Evolutionary conservation across 2,113 vertebrate genomes (phyloP), one percentile per base, ranked within the genome.

Genomic region (Edolisoma coerulescens): DNA sequence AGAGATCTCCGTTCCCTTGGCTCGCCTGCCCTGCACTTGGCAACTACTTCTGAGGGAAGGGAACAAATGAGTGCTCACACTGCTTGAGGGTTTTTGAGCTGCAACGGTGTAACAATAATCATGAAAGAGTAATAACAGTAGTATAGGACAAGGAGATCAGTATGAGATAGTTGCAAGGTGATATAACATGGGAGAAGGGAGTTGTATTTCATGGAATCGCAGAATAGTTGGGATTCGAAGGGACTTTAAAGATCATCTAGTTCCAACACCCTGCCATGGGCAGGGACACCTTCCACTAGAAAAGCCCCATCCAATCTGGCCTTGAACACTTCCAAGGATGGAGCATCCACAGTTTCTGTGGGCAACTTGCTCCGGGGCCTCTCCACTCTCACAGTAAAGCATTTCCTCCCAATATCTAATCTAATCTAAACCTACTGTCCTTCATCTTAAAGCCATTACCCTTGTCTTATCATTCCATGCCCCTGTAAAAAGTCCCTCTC

Each of bases 161-260:
- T 26, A 3, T 2, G 26, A 77, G 13, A 9, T 1, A 32, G 19
- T 24, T 20, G 52, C 37, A 47, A 45, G 23, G 24, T 57, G 54
- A 57, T 32, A 9, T 1, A 59, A 41, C 7, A 7, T 0, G 0
- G 52, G 23, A 68, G 47, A 53, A 10, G 8, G 17, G 15, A 1
- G 9, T 24, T 69, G 41, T 42, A 7, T 33, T 77, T 70, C 5
- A 23, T 20, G 64, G 47, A 23, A 33, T 49, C 32, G 69, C 21
- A 33, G 56, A 23, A 63, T 23, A 7, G 15, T 19, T 53, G 54
- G 35, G 49, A 41, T 30, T 37, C 0, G 0, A 77, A 69, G 15
- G 15, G 8, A 56, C 18, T 15, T 32, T 32, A 32, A 41, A 54
- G 21, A 35, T 19, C 17, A 33, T 13, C 8, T 32, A 6, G 8